Evolutionary conservation across 2,888 invertebrate species (phyloP).

Genomic region (Rhaphigaster nebulosa): DNA sequence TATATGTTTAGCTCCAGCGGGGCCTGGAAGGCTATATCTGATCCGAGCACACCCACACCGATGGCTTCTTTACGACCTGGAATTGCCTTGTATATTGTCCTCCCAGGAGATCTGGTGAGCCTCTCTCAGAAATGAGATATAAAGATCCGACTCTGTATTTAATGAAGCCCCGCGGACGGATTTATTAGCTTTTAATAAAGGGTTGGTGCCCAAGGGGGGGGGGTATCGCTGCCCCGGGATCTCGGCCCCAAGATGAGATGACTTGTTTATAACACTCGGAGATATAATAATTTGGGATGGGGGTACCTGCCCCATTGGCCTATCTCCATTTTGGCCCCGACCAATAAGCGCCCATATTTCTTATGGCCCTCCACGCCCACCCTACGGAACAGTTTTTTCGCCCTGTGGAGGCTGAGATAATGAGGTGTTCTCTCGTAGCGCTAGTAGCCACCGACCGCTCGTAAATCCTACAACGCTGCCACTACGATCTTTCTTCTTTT

Average conservation of each 20-base stretch:
- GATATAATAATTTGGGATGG: slow-evolving; percentile 49
- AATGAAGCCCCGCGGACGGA: slow-evolving; percentile 51
- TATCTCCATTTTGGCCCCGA: slow-evolving; percentile 45
- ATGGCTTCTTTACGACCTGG: slow-evolving; percentile 50
- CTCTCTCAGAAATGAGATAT: slow-evolving; percentile 50
- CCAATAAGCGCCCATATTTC: slow-evolving; percentile 52
- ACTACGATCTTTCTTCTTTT: not conserved
- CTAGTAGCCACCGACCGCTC: not conserved
- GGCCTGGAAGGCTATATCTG: not conserved
- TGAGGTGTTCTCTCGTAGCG: slow-evolving; percentile 1
- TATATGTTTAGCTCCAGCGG: slow-evolving; percentile 21
- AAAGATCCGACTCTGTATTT: slow-evolving; percentile 24
- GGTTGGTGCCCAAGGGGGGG: not conserved
- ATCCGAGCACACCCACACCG: slow-evolving; percentile 43
- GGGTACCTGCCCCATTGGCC: slow-evolving; percentile 28
- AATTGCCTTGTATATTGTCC: slow-evolving; percentile 35
- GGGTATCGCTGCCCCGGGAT: not conserved
- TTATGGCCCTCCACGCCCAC: slow-evolving; percentile 15
- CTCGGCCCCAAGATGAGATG: slow-evolving; percentile 1
- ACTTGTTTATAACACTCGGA: slow-evolving; percentile 51
- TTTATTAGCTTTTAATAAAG: slow-evolving; percentile 52
- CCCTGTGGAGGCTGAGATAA: not conserved
- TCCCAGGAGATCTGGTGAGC: not conserved
- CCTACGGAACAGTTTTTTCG: not conserved
- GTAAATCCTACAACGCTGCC: not conserved